Conservation (phyloP, 2,113 vertebrate genomes). For the Toxotes chatareus region DNA sequence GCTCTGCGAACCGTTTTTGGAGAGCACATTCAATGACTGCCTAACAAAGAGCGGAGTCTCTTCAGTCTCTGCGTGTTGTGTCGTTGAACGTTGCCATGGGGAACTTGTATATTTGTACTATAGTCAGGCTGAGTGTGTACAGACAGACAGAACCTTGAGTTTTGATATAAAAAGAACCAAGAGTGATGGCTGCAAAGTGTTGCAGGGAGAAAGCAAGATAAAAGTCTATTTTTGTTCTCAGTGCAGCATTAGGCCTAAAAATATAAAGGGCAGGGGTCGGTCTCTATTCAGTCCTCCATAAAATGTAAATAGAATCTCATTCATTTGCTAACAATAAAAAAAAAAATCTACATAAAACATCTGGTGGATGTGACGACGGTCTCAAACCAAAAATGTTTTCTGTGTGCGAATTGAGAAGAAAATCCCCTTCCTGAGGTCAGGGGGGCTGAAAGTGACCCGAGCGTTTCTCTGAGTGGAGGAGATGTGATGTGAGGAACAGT, state of each 20-base stretch:
- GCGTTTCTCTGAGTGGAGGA: background rate
- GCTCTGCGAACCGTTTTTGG: background rate
- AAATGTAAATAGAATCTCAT: constrained; percentile 41
- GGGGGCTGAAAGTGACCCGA: background rate
- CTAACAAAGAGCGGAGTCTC: constrained; percentile 5
- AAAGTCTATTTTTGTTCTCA: constrained; percentile 61
- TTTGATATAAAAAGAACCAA: constrained; percentile 54
- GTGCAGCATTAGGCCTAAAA: constrained; percentile 8
- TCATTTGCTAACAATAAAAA: constrained; percentile 28
- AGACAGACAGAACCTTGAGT: constrained; percentile 44
- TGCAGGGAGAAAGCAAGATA: constrained; percentile 30
- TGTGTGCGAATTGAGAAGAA: background rate
- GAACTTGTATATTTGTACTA: constrained; percentile 77
- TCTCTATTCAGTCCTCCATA: background rate
- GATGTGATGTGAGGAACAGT: constrained; percentile 4
- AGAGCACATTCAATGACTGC: background rate
- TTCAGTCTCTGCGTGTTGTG: background rate
- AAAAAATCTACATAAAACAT: background rate
- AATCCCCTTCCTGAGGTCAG: background rate
- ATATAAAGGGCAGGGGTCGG: background rate
- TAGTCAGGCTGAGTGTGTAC: constrained; percentile 50
- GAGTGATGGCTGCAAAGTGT: constrained; percentile 4
- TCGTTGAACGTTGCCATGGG: background rate
- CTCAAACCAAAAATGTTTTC: constrained; percentile 31
- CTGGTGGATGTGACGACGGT: background rate